phyloP scores from a whole-genome alignment of 2,113 vertebrate species.

The Callospermophilus lateralis region DNA sequence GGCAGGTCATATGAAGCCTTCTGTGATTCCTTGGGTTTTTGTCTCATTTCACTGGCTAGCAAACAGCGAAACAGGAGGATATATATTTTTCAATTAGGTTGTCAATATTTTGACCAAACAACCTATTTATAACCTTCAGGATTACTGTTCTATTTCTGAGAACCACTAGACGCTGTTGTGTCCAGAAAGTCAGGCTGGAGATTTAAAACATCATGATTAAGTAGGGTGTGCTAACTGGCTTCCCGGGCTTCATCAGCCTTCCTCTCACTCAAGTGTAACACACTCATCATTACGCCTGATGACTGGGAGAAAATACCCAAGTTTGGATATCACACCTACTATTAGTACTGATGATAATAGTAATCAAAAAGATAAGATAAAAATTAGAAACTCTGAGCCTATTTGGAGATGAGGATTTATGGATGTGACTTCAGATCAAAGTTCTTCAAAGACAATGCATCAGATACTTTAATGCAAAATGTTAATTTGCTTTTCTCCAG shows the following conservation, averaged over 20 bases:
- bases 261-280: not conserved
- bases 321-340: not conserved
- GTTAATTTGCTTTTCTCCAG: not conserved
- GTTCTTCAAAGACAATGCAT: not conserved
- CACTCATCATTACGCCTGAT: not conserved
- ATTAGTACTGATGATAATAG: not conserved
- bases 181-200: conserved; percentile 1
- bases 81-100: conserved; percentile 80
- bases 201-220: conserved; percentile 57
- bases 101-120: conserved; percentile 77
- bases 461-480: not conserved
- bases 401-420: not conserved
- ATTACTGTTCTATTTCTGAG: conserved; percentile 61
- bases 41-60: conserved; percentile 71
- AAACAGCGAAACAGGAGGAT: conserved; percentile 69
- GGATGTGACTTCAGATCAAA: not conserved
- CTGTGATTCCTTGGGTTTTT: conserved; percentile 69
- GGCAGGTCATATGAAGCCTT: conserved; percentile 76
- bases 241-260: conserved; percentile 50
- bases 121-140: conserved; percentile 78
- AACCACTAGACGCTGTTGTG: conserved; percentile 45
- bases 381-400: not conserved
- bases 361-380: not conserved
- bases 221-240: not conserved
- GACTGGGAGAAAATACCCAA: not conserved